Base-by-base conservation (phyloP, 2,888 invertebrate species). In the Cylloceria caligata region DNA sequence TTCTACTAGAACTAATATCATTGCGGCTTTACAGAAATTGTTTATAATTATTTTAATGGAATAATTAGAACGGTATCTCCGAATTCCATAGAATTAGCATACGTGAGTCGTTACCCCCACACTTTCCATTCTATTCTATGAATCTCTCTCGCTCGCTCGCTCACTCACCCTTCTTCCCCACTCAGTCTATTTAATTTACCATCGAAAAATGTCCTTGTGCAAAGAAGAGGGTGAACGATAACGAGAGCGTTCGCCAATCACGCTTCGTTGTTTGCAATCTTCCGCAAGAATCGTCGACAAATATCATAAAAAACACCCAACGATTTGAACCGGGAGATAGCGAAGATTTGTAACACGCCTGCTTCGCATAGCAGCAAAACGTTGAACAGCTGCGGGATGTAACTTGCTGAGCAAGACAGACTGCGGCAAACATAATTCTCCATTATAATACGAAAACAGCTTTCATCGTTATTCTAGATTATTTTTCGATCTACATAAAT, bases 221-320 rank as follows among this genome's bases (percentile, higher is more conserved):
- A 30, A 69, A 68, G 55, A 52, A n/a, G 47, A 42, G 45, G 11
- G 27, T 6, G 11, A 45, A 49, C 34, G 74, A 80, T 80, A 74
- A 74, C 52, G 27, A 42, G 52, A 45, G 16, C 16, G 57, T 34
- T 34, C 60, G 16, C 16, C 55, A 72, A 72, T 52, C 74, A 24
- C 42, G 9, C 1, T 19, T 27, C 16, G 42, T 34, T 80, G 30
- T 74, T 49, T 36, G 30, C 68, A 45, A 52, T 60, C 34, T 4
- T 39, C 45, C n/a, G 34, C n/a, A 47, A 68, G 68, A 71, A 13
- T 39, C 67, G 36, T 80, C 45, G 42, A 52, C 55, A 75, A 75
- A 75, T 75, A 80, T 69, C 64, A 52, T 42, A 67, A 75, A 75
- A 68, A 19, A 30, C 27, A n/a, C 13, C 27, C 24, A 36, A 39